Evolutionary conservation across 2,888 invertebrate genomes (phyloP).

Genomic region (Watsonalla binaria): DNA sequence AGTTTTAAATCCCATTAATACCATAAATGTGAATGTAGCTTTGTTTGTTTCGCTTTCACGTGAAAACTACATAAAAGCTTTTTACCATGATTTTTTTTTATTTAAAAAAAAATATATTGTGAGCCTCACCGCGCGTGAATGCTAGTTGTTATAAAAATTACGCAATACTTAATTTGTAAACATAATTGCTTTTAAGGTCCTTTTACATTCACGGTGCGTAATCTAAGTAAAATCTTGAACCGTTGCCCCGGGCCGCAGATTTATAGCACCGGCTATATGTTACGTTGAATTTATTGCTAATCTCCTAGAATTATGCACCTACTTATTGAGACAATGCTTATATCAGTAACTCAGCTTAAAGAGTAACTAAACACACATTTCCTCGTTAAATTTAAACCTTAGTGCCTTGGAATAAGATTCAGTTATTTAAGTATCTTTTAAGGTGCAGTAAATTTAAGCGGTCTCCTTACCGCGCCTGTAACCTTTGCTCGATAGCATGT

Average conservation of each 20-base stretch:
- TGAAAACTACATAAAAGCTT: too few relatives aligned
- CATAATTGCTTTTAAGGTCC: slow-evolving; percentile 10
- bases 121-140: too few relatives aligned
- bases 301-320: slow-evolving; percentile 28
- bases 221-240: slow-evolving; percentile 31
- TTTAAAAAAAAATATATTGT: too few relatives aligned
- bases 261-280: slow-evolving; percentile 32
- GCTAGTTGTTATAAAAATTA: too few relatives aligned
- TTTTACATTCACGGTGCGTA: slow-evolving; percentile 27
- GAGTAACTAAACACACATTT: neutral
- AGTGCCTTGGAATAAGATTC: neutral
- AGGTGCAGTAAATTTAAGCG: neutral
- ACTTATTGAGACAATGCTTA: slow-evolving; percentile 26
- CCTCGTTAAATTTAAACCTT: neutral
- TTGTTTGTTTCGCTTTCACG: too few relatives aligned
- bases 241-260: slow-evolving; percentile 28
- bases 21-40: too few relatives aligned
- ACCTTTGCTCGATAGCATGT: slow-evolving; percentile 1
- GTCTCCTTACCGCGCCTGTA: slow-evolving; percentile 2
- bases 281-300: slow-evolving; percentile 39
- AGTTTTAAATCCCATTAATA: too few relatives aligned
- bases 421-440: neutral
- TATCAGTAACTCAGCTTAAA: slow-evolving; percentile 10
- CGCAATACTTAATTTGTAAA: neutral
- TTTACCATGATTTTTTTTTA: too few relatives aligned